Evolutionary conservation across 2,797 vertebrate species (phyloP), one percentile per base, ranked within the genome.

Genomic region (Pangasius macronema): DNA sequence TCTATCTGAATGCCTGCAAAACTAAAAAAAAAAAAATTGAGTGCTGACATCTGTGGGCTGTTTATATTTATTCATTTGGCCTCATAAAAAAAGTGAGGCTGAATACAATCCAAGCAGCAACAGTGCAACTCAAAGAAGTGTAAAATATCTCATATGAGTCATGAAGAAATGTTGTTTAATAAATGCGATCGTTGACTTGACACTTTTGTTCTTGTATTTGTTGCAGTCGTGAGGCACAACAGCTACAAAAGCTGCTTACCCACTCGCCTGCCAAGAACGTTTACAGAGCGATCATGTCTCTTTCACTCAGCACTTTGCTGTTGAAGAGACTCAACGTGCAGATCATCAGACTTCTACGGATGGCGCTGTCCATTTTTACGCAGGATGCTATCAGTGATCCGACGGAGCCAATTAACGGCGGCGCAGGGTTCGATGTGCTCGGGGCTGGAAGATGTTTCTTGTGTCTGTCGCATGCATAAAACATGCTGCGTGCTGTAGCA

Each of bases 11-110:
- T 33, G 16, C n/a, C 42, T 55, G 14, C 73, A 73, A 10, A 51
- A 42, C 42, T 49, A 49, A 73, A 73, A 39, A 16, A 14, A 53
- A 36, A 46, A 51, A 49, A 49, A 77, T 1, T 55, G 8, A 55
- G 49, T 11, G 51, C 30, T 33, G n/a, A 55, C n/a, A 79, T 79
- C 75, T 79, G 75, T 79, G 75, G 49, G 75, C 75, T 79, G 75
- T 36, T 79, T 33, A 55, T 55, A 18, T n/a, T 75, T 46, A 72
- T n/a, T 79, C 3, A 33, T 55, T 77, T 30, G 72, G 72, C 22
- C 70, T 68, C 14, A 36, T 2, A 1, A 67, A 18, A 36, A 68
- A 68, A 65, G 10, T 65, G 22, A 72, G 8, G 36, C 24, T 75
- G 27, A 75, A 75, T 51, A 16, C 46, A 76, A 76, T 16, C 73